Evolutionary conservation across 2,888 invertebrate species (phyloP).

Genomic region (Drosophila borborema): DNA sequence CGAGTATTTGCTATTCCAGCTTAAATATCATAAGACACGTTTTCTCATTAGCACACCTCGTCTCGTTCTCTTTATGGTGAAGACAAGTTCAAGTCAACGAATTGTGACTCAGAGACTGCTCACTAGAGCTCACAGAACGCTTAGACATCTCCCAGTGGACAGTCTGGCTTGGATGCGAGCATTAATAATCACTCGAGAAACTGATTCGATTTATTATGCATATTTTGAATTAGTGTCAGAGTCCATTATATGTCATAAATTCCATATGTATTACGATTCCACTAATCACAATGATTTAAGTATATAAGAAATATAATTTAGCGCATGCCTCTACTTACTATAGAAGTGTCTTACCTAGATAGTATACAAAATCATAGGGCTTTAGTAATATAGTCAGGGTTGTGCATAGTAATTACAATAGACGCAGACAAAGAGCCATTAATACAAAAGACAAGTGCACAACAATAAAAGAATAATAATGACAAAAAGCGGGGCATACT

Average conservation of each 20-base stretch:
- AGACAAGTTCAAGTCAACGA: slow-evolving; percentile 21
- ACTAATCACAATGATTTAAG: background rate
- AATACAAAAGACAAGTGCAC: slow-evolving; percentile 45
- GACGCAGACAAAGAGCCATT: slow-evolving; percentile 7
- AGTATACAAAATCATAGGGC: background rate
- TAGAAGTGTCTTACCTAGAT: background rate
- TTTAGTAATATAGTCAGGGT: slow-evolving; percentile 32
- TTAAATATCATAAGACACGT: slow-evolving; percentile 19
- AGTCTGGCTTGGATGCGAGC: background rate
- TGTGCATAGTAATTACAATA: slow-evolving; percentile 33
- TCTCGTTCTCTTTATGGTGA: slow-evolving; percentile 30
- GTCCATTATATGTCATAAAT: no score
- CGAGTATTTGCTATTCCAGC: background rate
- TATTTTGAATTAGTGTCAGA: background rate
- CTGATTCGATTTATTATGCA: no score
- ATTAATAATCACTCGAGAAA: background rate
- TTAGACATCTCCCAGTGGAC: slow-evolving; percentile 54
- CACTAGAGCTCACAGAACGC: slow-evolving; percentile 29
- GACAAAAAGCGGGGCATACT: slow-evolving; percentile 56
- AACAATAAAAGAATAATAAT: slow-evolving; percentile 27
- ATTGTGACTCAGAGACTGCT: slow-evolving; percentile 30
- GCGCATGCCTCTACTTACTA: background rate
- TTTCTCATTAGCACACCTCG: slow-evolving; percentile 22
- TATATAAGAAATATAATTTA: background rate
- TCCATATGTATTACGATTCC: background rate